Base-by-base conservation (phyloP, 2,888 invertebrate genomes). In the Lithophane ornitopus region DNA sequence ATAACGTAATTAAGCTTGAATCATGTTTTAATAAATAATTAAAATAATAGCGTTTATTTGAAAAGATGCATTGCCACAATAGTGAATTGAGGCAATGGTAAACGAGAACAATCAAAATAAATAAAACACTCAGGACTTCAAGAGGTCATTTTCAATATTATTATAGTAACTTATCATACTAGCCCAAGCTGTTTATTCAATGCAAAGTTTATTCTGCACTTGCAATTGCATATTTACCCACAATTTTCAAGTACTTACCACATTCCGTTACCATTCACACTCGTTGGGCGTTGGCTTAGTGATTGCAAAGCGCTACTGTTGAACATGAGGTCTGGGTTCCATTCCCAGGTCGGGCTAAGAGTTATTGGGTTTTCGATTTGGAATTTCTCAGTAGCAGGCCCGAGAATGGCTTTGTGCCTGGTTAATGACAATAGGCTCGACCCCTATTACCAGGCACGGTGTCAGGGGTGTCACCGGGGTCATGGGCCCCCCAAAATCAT, bases 41-140 rank as follows among this genome's bases (percentile, higher is more conserved):
- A 8, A 41, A 70, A 67, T 66, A 46, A 16, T 19, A 49, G 16
- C 46, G 16, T 22, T 11, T 1, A 52, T 22, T 16, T 22, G 22
- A 41, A n/a, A 67, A 41, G 0, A 41, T 11, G 9, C 6, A 22
- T 66, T 41, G 12, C 70, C 54, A n/a, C 70, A 71, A 71, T 69
- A 41, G 16, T 28, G 70, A 44, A 71, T 67, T 41, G 49, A 11
- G 39, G 41, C 39, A 70, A 16, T 52, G 28, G 11, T 41, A 52
- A 39, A 28, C 22, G 41, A 71, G 28, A 54, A 28, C 28, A 41
- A 41, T 52, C 28, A 41, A 28, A 28, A 11, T 44, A 70, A 72
- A 70, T 72, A 56, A n/a, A 70, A 28, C 28, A 44, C 19, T 69
- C 26, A 8, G 56, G 1, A 41, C 19, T 26, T 26, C 8, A 12